Conservation (phyloP, 2,888 invertebrate genomes). For the Chaetogeoica ovagalla region DNA sequence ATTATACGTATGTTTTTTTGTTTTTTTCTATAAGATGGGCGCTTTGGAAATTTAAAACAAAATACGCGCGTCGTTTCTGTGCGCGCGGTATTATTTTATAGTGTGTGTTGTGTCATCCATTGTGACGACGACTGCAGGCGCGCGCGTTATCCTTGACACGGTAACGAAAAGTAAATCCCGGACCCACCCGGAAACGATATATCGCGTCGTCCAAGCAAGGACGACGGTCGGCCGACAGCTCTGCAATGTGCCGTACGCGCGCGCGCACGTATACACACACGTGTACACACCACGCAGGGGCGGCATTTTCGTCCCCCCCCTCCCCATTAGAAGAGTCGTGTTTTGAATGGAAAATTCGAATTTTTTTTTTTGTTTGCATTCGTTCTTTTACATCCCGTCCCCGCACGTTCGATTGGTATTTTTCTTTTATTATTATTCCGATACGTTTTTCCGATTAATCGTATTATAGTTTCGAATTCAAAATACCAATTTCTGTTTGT, state of each 20-base stretch:
- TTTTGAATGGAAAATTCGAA: too few relatives aligned
- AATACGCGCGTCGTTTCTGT: neutral
- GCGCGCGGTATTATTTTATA: neutral
- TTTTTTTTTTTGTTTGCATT: too few relatives aligned
- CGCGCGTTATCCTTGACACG: constrained; percentile 18
- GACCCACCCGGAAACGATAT: constrained; percentile 19
- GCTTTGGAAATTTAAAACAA: constrained; percentile 16
- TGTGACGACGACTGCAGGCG: neutral
- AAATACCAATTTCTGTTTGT: too few relatives aligned
- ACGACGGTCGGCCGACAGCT: neutral
- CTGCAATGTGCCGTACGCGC: neutral
- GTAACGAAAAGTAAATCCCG: constrained; percentile 20
- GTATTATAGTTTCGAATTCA: too few relatives aligned
- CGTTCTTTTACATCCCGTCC: too few relatives aligned
- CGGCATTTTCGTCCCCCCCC: neutral
- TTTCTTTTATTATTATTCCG: too few relatives aligned
- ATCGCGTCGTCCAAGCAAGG: neutral
- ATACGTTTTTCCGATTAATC: too few relatives aligned
- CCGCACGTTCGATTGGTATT: too few relatives aligned
- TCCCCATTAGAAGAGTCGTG: too few relatives aligned
- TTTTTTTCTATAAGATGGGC: neutral
- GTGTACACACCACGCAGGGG: neutral
- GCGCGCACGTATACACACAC: neutral
- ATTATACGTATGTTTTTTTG: too few relatives aligned
- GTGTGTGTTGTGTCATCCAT: neutral